Percentiles rank a stretch among this genome's conserved stretches.
phyloP scores from a whole-genome alignment of 2,797 vertebrate species.

The Microctenopoma stevenorrisi region DNA sequence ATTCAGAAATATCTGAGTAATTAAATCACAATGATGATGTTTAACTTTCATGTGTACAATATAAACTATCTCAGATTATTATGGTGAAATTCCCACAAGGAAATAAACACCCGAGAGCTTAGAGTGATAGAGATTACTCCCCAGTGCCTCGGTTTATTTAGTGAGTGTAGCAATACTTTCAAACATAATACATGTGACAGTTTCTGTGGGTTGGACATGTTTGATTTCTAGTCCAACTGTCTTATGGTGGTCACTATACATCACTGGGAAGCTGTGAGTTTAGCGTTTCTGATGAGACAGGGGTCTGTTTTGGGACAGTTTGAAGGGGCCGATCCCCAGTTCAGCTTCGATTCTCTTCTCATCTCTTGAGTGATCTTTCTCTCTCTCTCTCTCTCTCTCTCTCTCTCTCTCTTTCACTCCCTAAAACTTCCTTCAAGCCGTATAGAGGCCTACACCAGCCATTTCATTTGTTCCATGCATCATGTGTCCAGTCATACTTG shows the following conservation, averaged over 20 bases:
- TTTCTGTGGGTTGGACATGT: background rate
- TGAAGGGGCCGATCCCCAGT: constrained; percentile 68
- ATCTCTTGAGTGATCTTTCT: constrained; percentile 74
- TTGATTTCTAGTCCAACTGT: background rate
- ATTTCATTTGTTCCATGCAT: constrained; percentile 67
- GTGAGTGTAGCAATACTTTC: too few species aligned
- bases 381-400: constrained; percentile 30
- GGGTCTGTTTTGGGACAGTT: constrained; percentile 58
- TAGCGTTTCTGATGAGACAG: constrained; percentile 37
- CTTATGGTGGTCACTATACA: background rate
- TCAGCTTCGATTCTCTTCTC: constrained; percentile 77
- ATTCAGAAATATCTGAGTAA: background rate
- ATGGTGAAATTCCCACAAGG: background rate
- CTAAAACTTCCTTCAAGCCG: constrained; percentile 62
- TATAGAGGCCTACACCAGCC: constrained; percentile 58
- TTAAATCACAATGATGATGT: background rate
- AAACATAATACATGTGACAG: background rate
- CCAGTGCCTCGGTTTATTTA: background rate
- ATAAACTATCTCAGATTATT: background rate
- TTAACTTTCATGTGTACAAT: background rate
- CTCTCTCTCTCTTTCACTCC: constrained; percentile 31
- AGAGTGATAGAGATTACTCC: too few species aligned
- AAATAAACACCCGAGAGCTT: background rate
- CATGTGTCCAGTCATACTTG: constrained; percentile 57
- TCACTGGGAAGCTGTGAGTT: constrained; percentile 13